Base-by-base conservation (phyloP, 2,797 vertebrate species). In the Cirrhinus mrigala region DNA sequence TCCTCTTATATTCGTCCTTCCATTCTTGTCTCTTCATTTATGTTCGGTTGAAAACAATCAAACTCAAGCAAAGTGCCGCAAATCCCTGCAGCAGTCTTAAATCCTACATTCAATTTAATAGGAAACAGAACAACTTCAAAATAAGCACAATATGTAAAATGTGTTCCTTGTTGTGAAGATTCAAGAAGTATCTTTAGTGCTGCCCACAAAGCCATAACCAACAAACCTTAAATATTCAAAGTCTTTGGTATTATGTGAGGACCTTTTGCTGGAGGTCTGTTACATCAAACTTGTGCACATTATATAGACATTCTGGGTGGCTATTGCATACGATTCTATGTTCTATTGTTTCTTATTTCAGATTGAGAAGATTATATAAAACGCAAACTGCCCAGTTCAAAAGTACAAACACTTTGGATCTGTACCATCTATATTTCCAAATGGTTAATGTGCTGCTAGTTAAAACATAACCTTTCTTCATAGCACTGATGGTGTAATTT, bases 241-340 rank as follows among this genome's bases (percentile, higher is more conserved):
- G 69, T 87, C 87, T 90, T 89, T 90, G 87, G 87, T 88, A 87
- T 84, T 29, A n/a, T n/a, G 71, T 68, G 69, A 81, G 74, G 58
- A 82, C 58, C 37, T 78, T 73, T 75, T 79, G 46, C 22, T 73
- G 44, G 62, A 52, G 20, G 40, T 87, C 62, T 85, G 16, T 37
- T 84, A 54, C 20, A 62, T 46, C 64, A 76, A 40, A 56, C 50
- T 54, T 77, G 82, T 87, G 44, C 37, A 60, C 40, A 60, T 87
- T 44, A 73, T 33, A 74, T 78, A 74, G 9, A 76, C 15, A 58
- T 46, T 83, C 27, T 81, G 64, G 37, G 24, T 74, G 84, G 62
- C 82, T 58, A 85, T 85, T 77, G 54, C 27, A 52, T 48, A 44
- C 68, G 76, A 58, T 85, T 73, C 18, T 85, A 27, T 40, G 33